A percentile compares a stretch with the other conserved stretches of the same genome.
Conservation (phyloP, 2,888 invertebrate species). For the Spodoptera picta region DNA sequence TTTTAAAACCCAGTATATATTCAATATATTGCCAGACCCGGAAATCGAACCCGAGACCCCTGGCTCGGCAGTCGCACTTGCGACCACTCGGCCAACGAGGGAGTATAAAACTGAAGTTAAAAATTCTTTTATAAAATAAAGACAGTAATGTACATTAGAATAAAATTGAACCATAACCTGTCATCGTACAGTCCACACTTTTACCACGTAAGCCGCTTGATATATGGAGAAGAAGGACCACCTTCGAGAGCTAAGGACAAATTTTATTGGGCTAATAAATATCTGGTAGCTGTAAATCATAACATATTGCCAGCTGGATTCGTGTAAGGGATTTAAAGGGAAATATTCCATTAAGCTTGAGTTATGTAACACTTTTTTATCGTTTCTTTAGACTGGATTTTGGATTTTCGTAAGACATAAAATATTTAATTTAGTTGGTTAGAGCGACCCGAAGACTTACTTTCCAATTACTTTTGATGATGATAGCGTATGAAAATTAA, state of each 20-base stretch:
- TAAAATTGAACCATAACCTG: not conserved
- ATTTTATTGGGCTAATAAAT: constrained; percentile 77
- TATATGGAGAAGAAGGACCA: constrained; percentile 61
- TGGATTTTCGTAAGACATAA: not conserved
- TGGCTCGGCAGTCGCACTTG: no score
- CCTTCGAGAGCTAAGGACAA: constrained; percentile 65
- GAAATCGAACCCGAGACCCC: no score
- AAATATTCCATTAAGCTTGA: constrained; percentile 57
- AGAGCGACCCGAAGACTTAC: no score
- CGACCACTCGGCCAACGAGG: no score
- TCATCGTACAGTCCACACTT: constrained; percentile 12
- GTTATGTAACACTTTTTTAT: constrained; percentile 22
- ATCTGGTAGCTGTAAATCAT: constrained; percentile 69
- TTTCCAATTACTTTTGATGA: no score
- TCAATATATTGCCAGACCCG: no score
- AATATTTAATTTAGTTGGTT: no score
- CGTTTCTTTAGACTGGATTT: constrained; percentile 14
- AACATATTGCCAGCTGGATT: constrained; percentile 66
- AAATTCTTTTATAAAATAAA: no score
- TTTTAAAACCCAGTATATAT: no score
- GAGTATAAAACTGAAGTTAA: no score
- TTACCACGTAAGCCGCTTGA: constrained; percentile 38
- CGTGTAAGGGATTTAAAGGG: constrained; percentile 59
- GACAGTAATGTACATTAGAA: not conserved
- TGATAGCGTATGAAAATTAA: no score